Conservation (phyloP, 2,888 invertebrate genomes). For the Leucoptera coffeella region DNA sequence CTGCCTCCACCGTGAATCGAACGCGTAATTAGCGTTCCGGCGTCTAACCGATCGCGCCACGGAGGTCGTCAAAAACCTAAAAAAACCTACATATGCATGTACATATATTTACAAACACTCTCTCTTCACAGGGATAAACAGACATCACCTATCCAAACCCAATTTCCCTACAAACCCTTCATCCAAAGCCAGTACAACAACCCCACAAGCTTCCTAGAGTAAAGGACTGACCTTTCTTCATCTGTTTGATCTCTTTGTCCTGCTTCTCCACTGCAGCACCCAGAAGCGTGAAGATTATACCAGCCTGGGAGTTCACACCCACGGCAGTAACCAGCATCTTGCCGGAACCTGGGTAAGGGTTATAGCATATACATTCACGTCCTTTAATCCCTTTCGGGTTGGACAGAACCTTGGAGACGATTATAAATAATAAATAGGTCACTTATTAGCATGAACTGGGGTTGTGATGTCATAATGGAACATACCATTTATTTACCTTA, state of each 20-base stretch:
- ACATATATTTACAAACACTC: too few relatives aligned
- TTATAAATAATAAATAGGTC: too few relatives aligned
- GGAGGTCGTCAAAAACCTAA: too few relatives aligned
- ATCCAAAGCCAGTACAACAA: constrained; percentile 9
- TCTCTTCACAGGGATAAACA: too few relatives aligned
- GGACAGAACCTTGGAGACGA: constrained; percentile 51
- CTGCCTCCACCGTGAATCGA: too few relatives aligned
- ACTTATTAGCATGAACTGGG: too few relatives aligned
- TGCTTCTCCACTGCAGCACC: constrained; percentile 93
- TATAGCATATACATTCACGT: constrained; percentile 1
- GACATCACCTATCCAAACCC: too few relatives aligned
- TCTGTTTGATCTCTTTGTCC: constrained; percentile 86
- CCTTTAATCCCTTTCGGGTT: background rate
- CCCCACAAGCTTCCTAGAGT: background rate
- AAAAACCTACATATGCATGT: too few relatives aligned
- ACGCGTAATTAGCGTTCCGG: too few relatives aligned
- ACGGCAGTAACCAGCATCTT: constrained; percentile 98
- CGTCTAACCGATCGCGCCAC: too few relatives aligned
- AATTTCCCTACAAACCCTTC: constrained; percentile 2
- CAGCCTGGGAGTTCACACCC: constrained; percentile 97
- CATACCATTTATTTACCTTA: too few relatives aligned
- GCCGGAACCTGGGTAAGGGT: constrained; percentile 69
- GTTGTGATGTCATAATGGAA: too few relatives aligned
- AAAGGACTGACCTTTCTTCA: constrained; percentile 75
- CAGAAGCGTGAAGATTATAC: constrained; percentile 96